Evolutionary conservation across 2,888 invertebrate species (phyloP).

Genomic region (Hypselothyrea guttata): DNA sequence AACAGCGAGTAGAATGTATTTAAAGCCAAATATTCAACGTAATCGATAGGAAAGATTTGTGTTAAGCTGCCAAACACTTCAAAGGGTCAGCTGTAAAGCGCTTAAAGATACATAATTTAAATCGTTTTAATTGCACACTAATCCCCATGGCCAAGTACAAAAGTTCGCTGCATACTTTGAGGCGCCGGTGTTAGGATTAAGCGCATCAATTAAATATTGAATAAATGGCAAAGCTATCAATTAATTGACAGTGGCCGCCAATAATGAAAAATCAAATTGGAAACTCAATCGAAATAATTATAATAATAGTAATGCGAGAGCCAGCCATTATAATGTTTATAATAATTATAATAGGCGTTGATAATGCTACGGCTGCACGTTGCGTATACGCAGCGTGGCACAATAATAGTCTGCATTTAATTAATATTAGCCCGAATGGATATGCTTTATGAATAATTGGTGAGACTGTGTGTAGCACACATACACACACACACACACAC

Average conservation of each 20-base stretch:
- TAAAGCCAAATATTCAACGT: no score
- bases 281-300: neutral
- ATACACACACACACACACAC: slow-evolving; percentile 7
- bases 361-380: slow-evolving; percentile 10
- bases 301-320: slow-evolving; percentile 2
- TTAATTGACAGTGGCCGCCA: slow-evolving; percentile 53
- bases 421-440: slow-evolving; percentile 65
- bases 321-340: slow-evolving; percentile 31
- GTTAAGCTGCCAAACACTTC: neutral
- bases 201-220: slow-evolving; percentile 2
- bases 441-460: slow-evolving; percentile 63
- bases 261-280: slow-evolving; percentile 36
- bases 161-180: slow-evolving; percentile 29
- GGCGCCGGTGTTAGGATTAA: slow-evolving; percentile 17
- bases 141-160: slow-evolving; percentile 2
- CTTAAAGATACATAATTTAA: neutral
- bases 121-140: slow-evolving; percentile 9
- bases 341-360: slow-evolving; percentile 39
- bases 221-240: slow-evolving; percentile 45
- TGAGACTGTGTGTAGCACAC: slow-evolving; percentile 18
- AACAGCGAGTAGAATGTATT: no score
- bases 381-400: slow-evolving; percentile 31
- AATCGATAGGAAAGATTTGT: no score
- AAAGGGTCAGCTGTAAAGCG: neutral
- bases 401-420: slow-evolving; percentile 66